Conservation (phyloP, 1,140 invertebrate species). For the Sesamia nonagrioides region DNA sequence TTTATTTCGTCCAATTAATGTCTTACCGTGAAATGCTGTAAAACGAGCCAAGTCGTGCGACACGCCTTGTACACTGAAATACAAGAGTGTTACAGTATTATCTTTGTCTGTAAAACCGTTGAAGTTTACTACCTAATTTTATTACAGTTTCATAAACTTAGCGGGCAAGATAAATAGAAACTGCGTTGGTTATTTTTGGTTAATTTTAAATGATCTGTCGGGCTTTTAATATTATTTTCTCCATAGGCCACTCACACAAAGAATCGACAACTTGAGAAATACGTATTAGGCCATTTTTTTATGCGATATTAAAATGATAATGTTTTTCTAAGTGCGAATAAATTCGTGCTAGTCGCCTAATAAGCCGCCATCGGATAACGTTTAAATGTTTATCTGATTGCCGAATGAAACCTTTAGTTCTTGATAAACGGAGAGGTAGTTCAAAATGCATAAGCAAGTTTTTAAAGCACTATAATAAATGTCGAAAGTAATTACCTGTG, state of each 20-base stretch:
- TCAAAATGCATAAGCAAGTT: too few relatives aligned
- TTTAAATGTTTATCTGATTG: neutral
- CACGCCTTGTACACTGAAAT: constrained; percentile 64
- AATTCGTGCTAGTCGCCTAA: too few relatives aligned
- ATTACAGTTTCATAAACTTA: neutral
- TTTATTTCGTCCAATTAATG: constrained; percentile 72
- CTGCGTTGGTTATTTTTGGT: neutral
- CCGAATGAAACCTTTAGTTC: too few relatives aligned
- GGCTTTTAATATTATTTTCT: too few relatives aligned
- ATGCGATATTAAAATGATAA: too few relatives aligned
- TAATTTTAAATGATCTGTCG: neutral
- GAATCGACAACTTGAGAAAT: too few relatives aligned
- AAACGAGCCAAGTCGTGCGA: constrained; percentile 68
- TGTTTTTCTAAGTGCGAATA: too few relatives aligned
- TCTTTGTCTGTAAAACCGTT: neutral
- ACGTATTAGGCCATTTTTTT: too few relatives aligned
- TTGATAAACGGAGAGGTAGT: too few relatives aligned
- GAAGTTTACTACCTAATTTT: neutral
- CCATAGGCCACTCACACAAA: too few relatives aligned
- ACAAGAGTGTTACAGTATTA: constrained; percentile 48
- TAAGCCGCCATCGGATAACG: neutral
- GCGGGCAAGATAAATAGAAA: neutral
- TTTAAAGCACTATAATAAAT: too few relatives aligned
- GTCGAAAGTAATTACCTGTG: too few relatives aligned
- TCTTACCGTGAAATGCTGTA: constrained; percentile 81